Base-by-base conservation (phyloP, 2,797 vertebrate species). In the Cyprinodon diabolis region DNA sequence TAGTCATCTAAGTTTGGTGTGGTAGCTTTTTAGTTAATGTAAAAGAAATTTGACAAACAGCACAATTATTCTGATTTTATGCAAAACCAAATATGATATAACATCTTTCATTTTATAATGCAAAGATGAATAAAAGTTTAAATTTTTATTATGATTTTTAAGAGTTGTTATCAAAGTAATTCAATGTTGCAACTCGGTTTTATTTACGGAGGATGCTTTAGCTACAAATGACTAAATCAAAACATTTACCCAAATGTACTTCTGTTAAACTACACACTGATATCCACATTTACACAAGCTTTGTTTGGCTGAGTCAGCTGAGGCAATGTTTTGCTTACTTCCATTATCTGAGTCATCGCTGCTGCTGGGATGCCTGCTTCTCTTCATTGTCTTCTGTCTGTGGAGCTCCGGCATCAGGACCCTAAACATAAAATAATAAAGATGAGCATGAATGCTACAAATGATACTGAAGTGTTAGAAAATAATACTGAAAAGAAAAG, bases 331-430 rank as follows among this genome's bases (percentile, higher is more conserved):
- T 80, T 73, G 90, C 98, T 98, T 96, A 99, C 98, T 99, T 95
- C 95, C 97, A 95, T 98, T 96, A 93, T 99, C 98, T 6, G 98
- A 99, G 91, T 99, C 98, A 48, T 99, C 97, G 13, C 97, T 98
- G 96, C 96, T 98, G 95, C 97, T 98, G 74, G 95, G 95, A 89
- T 97, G 95, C 77, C 96, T 95, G 86, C 88, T 95, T 84, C 97
- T 96, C 96, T 99, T 99, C 98, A 99, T 99, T 89, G 86, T 95
- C 85, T 93, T 91, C 91, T 45, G 80, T 84, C 70, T 77, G 81
- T 63, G 37, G 79, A 65, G 80, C 84, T 81, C 79, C 23, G 49
- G 23, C 51, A n/a, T 77, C 10, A 47, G 55, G 70, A 82, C 75
- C 47, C 90, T 87, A 45, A 65, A 83, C 65, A 80, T 47, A 75